These are phyloP conservation scores for Limonius californicus DNA, from an alignment of 1,140 invertebrate genomes.

Conservation along the genomic window DNA sequence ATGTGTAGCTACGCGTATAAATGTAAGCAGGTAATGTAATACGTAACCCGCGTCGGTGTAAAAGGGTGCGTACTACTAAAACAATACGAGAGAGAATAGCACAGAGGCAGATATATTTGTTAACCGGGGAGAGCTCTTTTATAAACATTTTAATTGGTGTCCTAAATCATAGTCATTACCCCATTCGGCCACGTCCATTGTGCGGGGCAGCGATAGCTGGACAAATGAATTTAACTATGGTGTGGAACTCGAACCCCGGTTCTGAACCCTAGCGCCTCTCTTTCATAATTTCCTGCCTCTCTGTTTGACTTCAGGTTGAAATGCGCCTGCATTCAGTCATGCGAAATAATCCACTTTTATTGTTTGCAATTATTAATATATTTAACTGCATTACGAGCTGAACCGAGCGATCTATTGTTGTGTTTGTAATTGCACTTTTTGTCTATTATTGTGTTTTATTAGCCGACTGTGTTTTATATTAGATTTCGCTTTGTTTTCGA, in stretches of 20 bases:
- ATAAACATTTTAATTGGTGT: conserved; percentile 38
- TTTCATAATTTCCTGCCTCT: conserved; percentile 13
- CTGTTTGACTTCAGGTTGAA: conserved; percentile 2
- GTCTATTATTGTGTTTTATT: conserved; percentile 43
- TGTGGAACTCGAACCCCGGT: conserved; percentile 10
- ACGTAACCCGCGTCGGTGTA: background rate
- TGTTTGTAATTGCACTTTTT: conserved; percentile 44
- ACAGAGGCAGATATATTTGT: conserved; percentile 33
- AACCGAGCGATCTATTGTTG: conserved; percentile 37
- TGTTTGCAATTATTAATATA: conserved; percentile 45
- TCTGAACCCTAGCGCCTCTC: background rate
- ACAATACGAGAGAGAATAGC: conserved; percentile 24
- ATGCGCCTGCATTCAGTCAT: conserved; percentile 22
- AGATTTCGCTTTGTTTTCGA: conserved; percentile 42
- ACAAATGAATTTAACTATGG: conserved; percentile 24
- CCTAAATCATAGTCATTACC: conserved; percentile 37
- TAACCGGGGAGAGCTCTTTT: conserved; percentile 32
- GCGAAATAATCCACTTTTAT: conserved; percentile 45
- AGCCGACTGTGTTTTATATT: conserved; percentile 43
- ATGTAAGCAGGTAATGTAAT: too few species aligned
- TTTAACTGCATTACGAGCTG: conserved; percentile 41
- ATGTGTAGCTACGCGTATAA: too few species aligned
- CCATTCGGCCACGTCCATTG: conserved; percentile 27
- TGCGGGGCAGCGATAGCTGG: conserved; percentile 22
- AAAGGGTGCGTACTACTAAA: conserved; percentile 18